Percentiles rank a stretch among this genome's conserved stretches.
phyloP scores from a whole-genome alignment of 2,888 invertebrate genomes.

The Athripsodes cinereus region DNA sequence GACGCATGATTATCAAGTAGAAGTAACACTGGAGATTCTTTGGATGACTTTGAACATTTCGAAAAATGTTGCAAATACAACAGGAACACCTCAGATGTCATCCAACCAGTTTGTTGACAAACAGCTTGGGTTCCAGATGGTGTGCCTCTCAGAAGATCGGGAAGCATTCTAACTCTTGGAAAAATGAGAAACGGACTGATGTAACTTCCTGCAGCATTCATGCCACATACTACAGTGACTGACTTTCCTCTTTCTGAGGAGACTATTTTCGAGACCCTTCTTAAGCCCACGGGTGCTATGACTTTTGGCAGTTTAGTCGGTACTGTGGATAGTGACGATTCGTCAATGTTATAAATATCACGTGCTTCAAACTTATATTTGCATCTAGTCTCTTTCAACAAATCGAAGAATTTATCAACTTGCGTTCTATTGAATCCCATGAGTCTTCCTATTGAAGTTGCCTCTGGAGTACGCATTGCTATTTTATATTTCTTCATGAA shows the following conservation, averaged over 20 bases:
- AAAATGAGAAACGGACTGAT: slow-evolving; percentile 43
- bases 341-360: not conserved
- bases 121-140: slow-evolving; percentile 34
- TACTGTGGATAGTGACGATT: not conserved
- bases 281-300: slow-evolving; percentile 35
- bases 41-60: slow-evolving; percentile 26
- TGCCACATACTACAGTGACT: slow-evolving; percentile 37
- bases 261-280: slow-evolving; percentile 36
- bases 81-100: slow-evolving; percentile 1
- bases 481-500: slow-evolving; percentile 2
- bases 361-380: slow-evolving; percentile 6
- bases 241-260: slow-evolving; percentile 36
- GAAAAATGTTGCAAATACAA: slow-evolving; percentile 6
- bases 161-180: slow-evolving; percentile 35
- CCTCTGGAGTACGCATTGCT: slow-evolving; percentile 1
- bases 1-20: slow-evolving; percentile 33
- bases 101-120: slow-evolving; percentile 20
- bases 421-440: slow-evolving; percentile 28
- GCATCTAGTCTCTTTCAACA: slow-evolving; percentile 10
- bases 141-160: slow-evolving; percentile 35
- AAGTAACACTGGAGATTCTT: slow-evolving; percentile 29
- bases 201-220: slow-evolving; percentile 36
- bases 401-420: slow-evolving; percentile 19
- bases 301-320: slow-evolving; percentile 32
- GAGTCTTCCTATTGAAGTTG: slow-evolving; percentile 23